Conservation (phyloP, 2,797 vertebrate genomes). For the Liasis olivaceus region DNA sequence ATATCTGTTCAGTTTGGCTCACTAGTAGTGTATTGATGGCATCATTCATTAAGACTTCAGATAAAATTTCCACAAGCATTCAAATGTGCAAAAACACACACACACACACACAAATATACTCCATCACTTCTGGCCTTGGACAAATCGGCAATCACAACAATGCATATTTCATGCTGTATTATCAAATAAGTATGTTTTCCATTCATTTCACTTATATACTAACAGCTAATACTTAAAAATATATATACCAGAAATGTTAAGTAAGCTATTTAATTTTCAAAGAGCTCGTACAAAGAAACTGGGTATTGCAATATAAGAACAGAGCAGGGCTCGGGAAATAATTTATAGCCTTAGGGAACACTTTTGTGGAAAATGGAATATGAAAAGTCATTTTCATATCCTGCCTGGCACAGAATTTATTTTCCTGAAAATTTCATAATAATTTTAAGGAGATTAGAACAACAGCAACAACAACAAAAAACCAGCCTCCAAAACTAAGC, state of each 20-base stretch:
- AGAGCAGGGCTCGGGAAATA: conserved; percentile 19
- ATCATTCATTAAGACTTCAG: not conserved
- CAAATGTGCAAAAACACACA: not conserved
- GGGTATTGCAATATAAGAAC: not conserved
- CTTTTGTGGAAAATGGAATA: conserved; percentile 29
- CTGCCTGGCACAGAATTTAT: conserved; percentile 30
- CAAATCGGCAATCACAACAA: not conserved
- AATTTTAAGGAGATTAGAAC: conserved; percentile 64
- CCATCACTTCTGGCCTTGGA: not conserved
- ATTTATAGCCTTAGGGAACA: conserved; percentile 34
- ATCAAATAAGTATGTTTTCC: not conserved
- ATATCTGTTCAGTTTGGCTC: not conserved
- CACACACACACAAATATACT: not conserved
- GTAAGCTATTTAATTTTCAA: conserved; percentile 16
- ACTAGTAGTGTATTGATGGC: not conserved
- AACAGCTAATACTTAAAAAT: not conserved
- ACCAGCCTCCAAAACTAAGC: conserved; percentile 58
- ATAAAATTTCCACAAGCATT: not conserved
- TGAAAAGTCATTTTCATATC: conserved; percentile 34
- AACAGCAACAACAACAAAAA: conserved; percentile 49
- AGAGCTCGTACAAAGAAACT: accelerated
- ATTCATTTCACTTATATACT: not conserved
- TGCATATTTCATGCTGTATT: accelerated
- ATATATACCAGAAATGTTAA: not conserved
- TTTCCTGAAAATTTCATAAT: conserved; percentile 55